A percentile compares a stretch with the other conserved stretches of the same genome.
phyloP scores from a whole-genome alignment of 2,113 vertebrate species.

The Albula goreensis region DNA sequence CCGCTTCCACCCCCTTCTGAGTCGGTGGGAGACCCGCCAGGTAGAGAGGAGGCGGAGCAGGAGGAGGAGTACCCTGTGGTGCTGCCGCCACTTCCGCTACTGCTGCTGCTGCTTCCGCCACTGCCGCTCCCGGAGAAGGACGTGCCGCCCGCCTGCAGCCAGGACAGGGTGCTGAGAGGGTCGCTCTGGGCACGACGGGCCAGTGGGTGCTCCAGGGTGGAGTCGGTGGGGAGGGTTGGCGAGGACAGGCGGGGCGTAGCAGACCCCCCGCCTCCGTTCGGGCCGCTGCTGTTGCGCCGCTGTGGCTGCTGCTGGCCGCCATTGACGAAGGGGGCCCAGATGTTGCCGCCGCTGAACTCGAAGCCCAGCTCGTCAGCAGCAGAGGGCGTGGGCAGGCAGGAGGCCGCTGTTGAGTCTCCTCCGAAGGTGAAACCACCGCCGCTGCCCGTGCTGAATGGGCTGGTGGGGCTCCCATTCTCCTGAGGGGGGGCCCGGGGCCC shows the following conservation, averaged over 20 bases:
- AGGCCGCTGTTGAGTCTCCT: constrained; percentile 60
- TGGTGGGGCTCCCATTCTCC: constrained; percentile 80
- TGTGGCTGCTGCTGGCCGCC: constrained; percentile 56
- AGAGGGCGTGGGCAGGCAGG: constrained; percentile 37
- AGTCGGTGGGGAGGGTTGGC: constrained; percentile 69
- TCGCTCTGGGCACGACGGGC: constrained; percentile 85
- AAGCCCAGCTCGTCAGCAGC: constrained; percentile 84
- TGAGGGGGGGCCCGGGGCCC: constrained; percentile 58
- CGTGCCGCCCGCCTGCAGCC: constrained; percentile 76
- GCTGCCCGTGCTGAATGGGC: constrained; percentile 72
- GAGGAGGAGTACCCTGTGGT: constrained; percentile 84
- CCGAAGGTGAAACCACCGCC: constrained; percentile 75
- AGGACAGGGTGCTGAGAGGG: constrained; percentile 80
- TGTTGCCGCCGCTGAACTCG: constrained; percentile 79
- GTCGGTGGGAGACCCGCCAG: constrained; percentile 80
- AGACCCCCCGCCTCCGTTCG: constrained; percentile 59
- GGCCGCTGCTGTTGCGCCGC: constrained; percentile 74
- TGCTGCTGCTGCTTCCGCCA: constrained; percentile 55
- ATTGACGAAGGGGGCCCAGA: constrained; percentile 87
- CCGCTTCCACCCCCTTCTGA: constrained; percentile 71
- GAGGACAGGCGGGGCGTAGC: constrained; percentile 75
- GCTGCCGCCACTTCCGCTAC: constrained; percentile 68
- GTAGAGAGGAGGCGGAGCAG: constrained; percentile 80
- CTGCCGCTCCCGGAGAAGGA: constrained; percentile 76
- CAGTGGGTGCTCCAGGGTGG: constrained; percentile 78